A percentile compares a stretch with the other conserved stretches of the same genome.
These are phyloP conservation scores for Pelusios castaneus DNA, from an alignment of 2,113 vertebrate genomes.

Conservation along the genomic window DNA sequence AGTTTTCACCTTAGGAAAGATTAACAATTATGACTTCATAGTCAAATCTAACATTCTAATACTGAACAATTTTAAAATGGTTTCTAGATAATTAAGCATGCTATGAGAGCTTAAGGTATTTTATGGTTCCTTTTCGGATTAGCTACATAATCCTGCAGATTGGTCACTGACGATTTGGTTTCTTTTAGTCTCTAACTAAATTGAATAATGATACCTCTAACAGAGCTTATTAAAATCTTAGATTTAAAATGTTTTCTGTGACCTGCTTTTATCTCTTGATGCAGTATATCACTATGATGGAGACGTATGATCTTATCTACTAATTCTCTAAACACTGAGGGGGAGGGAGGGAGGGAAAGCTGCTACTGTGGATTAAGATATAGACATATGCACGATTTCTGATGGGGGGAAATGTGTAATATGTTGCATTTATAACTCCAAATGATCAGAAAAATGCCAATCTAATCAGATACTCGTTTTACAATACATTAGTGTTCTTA, in stretches of 20 bases:
- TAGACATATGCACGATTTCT: neutral
- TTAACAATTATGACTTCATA: neutral
- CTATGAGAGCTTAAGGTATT: neutral
- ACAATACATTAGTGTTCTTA: conserved; percentile 5
- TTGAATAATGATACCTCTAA: neutral
- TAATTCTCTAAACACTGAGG: neutral
- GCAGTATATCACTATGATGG: neutral
- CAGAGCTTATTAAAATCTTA: neutral
- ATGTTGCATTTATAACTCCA: neutral
- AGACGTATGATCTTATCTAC: neutral
- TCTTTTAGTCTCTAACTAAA: neutral
- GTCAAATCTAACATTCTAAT: neutral
- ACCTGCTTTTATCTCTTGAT: neutral
- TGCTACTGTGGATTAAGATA: neutral
- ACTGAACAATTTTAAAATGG: neutral
- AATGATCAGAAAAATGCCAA: neutral
- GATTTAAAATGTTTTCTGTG: neutral
- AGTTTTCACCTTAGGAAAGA: neutral
- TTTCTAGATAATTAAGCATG: neutral
- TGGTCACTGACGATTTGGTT: neutral
- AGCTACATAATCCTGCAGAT: neutral
- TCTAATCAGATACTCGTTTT: neutral
- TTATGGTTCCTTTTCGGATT: neutral
- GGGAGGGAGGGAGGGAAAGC: neutral
- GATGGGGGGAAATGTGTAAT: neutral